phyloP scores from a whole-genome alignment of 2,797 vertebrate genomes.

The Sebastolobus altivelis region DNA sequence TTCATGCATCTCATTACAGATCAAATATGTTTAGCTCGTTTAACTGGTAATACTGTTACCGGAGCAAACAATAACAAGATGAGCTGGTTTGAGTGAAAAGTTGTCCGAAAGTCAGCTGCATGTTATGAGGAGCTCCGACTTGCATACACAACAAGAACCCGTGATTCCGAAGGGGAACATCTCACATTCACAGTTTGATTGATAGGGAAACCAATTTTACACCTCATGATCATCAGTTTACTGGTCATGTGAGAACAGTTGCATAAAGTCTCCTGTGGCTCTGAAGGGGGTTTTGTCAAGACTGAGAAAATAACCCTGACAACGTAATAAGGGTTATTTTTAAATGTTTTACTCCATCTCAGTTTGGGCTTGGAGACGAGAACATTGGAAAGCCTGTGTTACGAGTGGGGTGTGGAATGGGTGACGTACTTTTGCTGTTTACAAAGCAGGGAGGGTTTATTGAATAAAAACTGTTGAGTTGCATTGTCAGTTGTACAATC shows the following conservation, averaged over 20 bases:
- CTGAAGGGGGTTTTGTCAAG: not conserved
- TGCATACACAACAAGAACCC: not conserved
- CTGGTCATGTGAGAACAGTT: not conserved
- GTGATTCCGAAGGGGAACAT: not conserved
- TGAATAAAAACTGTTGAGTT: not conserved
- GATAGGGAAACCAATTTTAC: not conserved
- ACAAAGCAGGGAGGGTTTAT: not conserved
- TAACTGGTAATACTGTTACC: not conserved
- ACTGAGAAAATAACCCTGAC: not conserved
- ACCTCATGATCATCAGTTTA: not conserved
- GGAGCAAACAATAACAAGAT: not conserved
- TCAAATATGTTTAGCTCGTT: not conserved
- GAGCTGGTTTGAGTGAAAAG: not conserved
- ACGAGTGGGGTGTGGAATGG: not conserved
- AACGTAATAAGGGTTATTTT: not conserved
- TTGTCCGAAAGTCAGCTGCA: not conserved
- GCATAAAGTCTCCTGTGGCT: not conserved
- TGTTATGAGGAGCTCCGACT: not conserved
- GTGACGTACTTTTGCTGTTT: not conserved
- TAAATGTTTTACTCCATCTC: not conserved
- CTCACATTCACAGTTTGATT: not conserved
- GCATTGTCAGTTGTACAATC: not conserved
- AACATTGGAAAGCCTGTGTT: not conserved
- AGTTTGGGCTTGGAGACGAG: not conserved
- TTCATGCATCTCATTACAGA: not conserved